Evolutionary conservation across 2,113 vertebrate genomes (phyloP), one percentile per base, ranked within the genome.

Genomic region (Phodopus roborovskii): DNA sequence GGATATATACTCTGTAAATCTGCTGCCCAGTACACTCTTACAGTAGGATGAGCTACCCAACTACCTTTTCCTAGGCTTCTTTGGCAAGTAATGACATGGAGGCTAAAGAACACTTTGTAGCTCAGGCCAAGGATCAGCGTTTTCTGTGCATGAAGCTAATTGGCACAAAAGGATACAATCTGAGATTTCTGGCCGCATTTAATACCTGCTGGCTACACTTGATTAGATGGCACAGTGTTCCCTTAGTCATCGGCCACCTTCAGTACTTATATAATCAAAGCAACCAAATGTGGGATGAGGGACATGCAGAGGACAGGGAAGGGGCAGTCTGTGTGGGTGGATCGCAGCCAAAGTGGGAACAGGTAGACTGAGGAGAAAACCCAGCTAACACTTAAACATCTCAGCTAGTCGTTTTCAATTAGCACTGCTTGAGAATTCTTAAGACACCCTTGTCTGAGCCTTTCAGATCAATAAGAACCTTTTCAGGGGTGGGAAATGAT

Each of bases 131-230:
- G 50, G 71, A 92, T 91, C 58, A 85, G 48, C 90, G 66, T 92
- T 94, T 94, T 87, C 70, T 87, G 87, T 84, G 79, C 1, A 19
- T 4, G 53, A 94, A 93, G 79, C 58, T 96, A 79, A 95, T 71
- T 97, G 84, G 42, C 84, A 93, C 74, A 71, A 22, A 90, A 92
- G 28, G 75, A 91, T 53, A 30, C 22, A 60, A 94, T 83, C n/a
- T 10, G 17, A 71, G 89, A 91, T 85, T 97, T 93, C 94, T 93
- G 93, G 93, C 33, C 83, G 87, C 79, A 30, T 70, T 87, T 84
- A 22, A 24, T 64, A 77, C 62, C 96, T 84, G 90, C 90, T 7
- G 13, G 87, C 93, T 86, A 60, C 9, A 16, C 64, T 92, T 88
- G 94, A 94, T 97, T 95, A 93, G 81, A 79, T 89, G 83, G 79